phyloP scores from a whole-genome alignment of 1,140 invertebrate species.

The Pseudomyrmex flavicornis region DNA sequence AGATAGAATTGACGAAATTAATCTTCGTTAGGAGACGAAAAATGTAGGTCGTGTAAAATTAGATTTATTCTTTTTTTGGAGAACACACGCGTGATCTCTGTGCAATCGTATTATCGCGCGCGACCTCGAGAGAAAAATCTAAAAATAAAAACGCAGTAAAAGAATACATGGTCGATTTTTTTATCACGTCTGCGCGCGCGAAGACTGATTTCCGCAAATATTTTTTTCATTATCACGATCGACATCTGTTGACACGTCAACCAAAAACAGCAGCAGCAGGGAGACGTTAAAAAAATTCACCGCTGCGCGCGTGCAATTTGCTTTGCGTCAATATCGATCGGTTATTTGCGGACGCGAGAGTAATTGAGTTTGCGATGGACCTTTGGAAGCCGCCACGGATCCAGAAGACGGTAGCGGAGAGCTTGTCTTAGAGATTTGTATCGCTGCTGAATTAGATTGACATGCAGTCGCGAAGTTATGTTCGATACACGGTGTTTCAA shows the following conservation, averaged over 20 bases:
- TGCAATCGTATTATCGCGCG: neutral
- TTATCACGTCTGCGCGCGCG: neutral
- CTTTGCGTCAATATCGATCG: conserved; percentile 27
- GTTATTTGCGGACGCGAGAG: conserved; percentile 26
- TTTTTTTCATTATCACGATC: conserved; percentile 2
- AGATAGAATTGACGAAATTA: conserved; percentile 10
- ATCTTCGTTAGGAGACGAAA: too few species aligned
- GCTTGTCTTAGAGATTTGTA: conserved; percentile 39
- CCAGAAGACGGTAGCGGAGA: neutral
- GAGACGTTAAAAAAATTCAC: conserved; percentile 28
- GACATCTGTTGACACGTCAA: neutral
- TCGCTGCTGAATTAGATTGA: conserved; percentile 38
- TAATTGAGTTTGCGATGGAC: conserved; percentile 15
- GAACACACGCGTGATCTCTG: too few species aligned
- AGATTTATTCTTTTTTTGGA: too few species aligned
- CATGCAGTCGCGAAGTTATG: conserved; percentile 9
- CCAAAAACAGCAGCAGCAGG: neutral
- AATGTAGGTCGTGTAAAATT: too few species aligned
- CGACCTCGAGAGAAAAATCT: neutral
- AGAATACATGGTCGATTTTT: neutral
- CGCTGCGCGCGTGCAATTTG: conserved; percentile 22
- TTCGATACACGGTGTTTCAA: neutral
- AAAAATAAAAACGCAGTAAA: neutral
- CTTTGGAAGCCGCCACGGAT: neutral
- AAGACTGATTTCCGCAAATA: conserved; percentile 13